A percentile compares a stretch with the other conserved stretches of the same genome.
phyloP scores from a whole-genome alignment of 2,888 invertebrate species.

The Acronicta leporina region DNA sequence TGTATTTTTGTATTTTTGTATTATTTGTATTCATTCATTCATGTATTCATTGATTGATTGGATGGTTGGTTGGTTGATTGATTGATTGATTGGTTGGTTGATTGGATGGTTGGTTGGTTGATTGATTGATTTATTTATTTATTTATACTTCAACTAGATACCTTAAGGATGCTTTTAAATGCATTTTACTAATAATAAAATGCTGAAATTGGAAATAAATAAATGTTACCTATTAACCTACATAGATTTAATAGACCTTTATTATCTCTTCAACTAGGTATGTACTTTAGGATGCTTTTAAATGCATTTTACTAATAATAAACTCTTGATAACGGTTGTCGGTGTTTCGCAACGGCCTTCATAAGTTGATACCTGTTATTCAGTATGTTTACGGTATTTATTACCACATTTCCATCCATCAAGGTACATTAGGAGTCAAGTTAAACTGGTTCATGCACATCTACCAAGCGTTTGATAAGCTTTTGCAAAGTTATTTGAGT shows the following conservation, averaged over 20 bases:
- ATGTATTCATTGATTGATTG: too few relatives aligned
- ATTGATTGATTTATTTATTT: too few relatives aligned
- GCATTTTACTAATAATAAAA: slow-evolving; percentile 43
- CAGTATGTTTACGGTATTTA: slow-evolving; percentile 22
- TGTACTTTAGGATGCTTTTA: slow-evolving; percentile 33
- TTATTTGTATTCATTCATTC: too few relatives aligned
- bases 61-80: too few relatives aligned
- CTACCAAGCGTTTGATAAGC: slow-evolving; percentile 40
- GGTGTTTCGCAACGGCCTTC: slow-evolving; percentile 47
- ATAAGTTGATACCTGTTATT: slow-evolving; percentile 46
- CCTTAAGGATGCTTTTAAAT: slow-evolving; percentile 40
- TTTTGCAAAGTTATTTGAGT: slow-evolving; percentile 12
- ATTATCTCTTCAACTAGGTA: slow-evolving; percentile 7
- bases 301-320: slow-evolving; percentile 47
- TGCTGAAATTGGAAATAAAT: too few relatives aligned
- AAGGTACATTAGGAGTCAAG: slow-evolving; percentile 35
- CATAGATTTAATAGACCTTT: too few relatives aligned
- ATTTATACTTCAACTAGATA: slow-evolving; percentile 6
- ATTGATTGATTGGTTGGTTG: too few relatives aligned
- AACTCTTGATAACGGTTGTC: slow-evolving; percentile 38
- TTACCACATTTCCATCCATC: slow-evolving; percentile 50
- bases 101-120: too few relatives aligned
- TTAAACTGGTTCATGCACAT: slow-evolving; percentile 38
- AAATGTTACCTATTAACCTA: too few relatives aligned
- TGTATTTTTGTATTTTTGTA: too few relatives aligned